These are phyloP conservation scores for Portevinia maculata DNA, from an alignment of 2,888 invertebrate species.

Conservation along the genomic window DNA sequence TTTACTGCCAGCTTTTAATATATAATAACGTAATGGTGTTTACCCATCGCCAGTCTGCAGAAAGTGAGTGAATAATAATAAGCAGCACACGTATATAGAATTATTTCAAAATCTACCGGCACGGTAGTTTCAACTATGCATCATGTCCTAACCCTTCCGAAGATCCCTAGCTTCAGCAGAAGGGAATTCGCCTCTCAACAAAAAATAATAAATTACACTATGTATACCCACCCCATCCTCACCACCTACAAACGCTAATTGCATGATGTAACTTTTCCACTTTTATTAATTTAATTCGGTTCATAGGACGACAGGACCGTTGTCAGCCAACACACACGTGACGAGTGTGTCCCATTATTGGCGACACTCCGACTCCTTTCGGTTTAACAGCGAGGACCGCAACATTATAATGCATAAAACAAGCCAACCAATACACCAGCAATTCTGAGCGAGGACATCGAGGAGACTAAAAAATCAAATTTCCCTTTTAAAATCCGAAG, in stretches of 20 bases:
- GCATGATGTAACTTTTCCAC: constrained; percentile 59
- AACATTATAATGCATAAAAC: background rate
- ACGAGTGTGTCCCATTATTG: constrained; percentile 34
- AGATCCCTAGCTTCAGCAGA: too few relatives aligned
- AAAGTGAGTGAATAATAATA: too few relatives aligned
- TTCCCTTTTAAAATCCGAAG: constrained; percentile 65
- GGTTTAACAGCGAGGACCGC: constrained; percentile 40
- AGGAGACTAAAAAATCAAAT: constrained; percentile 64
- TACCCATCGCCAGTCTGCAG: too few relatives aligned
- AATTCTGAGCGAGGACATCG: constrained; percentile 19
- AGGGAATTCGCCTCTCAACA: background rate
- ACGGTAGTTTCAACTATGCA: too few relatives aligned
- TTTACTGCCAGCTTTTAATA: too few relatives aligned
- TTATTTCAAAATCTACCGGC: too few relatives aligned
- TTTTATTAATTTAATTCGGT: constrained; percentile 47
- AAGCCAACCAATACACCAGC: constrained; percentile 25
- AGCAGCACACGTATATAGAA: too few relatives aligned
- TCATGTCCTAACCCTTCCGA: too few relatives aligned
- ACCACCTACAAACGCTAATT: constrained; percentile 46
- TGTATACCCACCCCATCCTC: too few relatives aligned
- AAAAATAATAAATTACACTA: background rate
- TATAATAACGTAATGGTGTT: too few relatives aligned
- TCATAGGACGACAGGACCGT: background rate
- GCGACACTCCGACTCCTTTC: constrained; percentile 47
- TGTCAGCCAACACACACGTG: constrained; percentile 45